Conservation (phyloP, 2,797 vertebrate species). For the Sebastes ruberrimus region DNA sequence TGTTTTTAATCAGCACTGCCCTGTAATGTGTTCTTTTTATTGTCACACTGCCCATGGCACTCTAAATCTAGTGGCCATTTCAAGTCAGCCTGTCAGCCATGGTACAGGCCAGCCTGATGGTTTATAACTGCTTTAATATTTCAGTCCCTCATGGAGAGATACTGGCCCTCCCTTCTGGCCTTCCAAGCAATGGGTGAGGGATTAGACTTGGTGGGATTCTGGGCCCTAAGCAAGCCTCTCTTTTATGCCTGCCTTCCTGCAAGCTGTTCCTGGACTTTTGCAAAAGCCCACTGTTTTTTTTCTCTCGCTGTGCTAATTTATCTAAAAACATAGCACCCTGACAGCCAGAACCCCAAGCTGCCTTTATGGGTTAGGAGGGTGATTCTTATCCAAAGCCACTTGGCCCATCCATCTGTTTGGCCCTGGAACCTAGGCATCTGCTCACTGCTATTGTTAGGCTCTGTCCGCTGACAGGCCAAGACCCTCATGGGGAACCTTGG, state of each 20-base stretch:
- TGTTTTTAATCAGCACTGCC: conserved; percentile 48
- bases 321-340: conserved; percentile 81
- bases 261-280: conserved; percentile 80
- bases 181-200: conserved; percentile 60
- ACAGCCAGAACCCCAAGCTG: conserved; percentile 78
- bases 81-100: conserved; percentile 52
- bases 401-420: conserved; percentile 84
- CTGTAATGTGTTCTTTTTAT: conserved; percentile 30
- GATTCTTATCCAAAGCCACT: conserved; percentile 81
- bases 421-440: conserved; percentile 80
- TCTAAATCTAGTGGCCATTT: conserved; percentile 40
- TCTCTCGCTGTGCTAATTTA: conserved; percentile 80
- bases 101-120: conserved; percentile 26
- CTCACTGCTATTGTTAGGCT: conserved; percentile 82
- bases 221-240: conserved; percentile 51
- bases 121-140: conserved; percentile 74
- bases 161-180: conserved; percentile 50
- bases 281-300: conserved; percentile 76
- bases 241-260: conserved; percentile 72
- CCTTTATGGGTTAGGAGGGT: conserved; percentile 71
- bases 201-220: conserved; percentile 74
- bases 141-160: conserved; percentile 54
- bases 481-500: conserved; percentile 74
- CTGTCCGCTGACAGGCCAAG: conserved; percentile 85
- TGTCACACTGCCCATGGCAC: conserved; percentile 21